Conservation (phyloP, 2,113 vertebrate species). For the Hippocampus comes region DNA sequence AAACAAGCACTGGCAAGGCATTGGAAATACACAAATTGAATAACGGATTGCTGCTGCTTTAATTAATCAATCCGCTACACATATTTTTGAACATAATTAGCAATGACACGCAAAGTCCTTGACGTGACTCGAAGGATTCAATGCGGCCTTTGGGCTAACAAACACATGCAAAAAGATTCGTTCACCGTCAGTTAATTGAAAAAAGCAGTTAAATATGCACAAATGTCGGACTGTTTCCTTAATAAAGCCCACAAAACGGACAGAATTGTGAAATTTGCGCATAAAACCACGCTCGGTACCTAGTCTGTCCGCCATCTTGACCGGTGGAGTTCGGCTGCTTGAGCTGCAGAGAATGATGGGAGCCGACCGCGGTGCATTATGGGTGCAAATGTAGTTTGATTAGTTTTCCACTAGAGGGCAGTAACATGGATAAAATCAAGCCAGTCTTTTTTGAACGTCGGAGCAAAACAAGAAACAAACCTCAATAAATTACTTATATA, state of each 20-base stretch:
- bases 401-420: slow-evolving; percentile 25
- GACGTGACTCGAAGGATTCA: slow-evolving; percentile 51
- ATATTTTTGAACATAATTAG: not conserved
- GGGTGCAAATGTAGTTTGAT: slow-evolving; percentile 36
- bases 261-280: not conserved
- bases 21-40: not conserved
- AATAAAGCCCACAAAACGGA: fast-evolving
- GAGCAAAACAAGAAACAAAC: too few species aligned
- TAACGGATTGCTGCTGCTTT: not conserved
- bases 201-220: not conserved
- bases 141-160: slow-evolving; percentile 30
- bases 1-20: not conserved
- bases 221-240: fast-evolving
- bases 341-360: slow-evolving; percentile 54
- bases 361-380: slow-evolving; percentile 37
- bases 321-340: slow-evolving; percentile 15
- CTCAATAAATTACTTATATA: too few species aligned
- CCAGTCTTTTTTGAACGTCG: not conserved
- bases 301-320: slow-evolving; percentile 78
- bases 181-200: fast-evolving
- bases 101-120: slow-evolving; percentile 72
- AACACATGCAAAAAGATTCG: not conserved
- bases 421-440: slow-evolving; percentile 1
- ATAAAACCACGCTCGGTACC: slow-evolving; percentile 56
- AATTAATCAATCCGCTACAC: not conserved